These are phyloP conservation scores for Scolopax rusticola DNA, from an alignment of 2,797 vertebrate genomes.

Conservation along the genomic window DNA sequence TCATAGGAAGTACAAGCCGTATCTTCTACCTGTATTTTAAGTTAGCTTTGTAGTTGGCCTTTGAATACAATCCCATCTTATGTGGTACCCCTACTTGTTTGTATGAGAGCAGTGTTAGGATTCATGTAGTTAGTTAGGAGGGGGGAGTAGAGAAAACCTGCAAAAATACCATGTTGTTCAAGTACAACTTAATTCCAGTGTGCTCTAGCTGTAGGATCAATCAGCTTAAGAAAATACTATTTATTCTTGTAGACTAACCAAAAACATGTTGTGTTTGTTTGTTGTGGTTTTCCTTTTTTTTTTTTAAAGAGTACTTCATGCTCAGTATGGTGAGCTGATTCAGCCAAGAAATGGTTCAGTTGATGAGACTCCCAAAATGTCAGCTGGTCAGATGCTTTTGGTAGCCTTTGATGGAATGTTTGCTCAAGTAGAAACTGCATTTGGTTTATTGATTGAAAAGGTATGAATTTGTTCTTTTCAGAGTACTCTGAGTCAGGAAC, in stretches of 20 bases:
- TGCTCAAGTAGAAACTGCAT: constrained; percentile 96
- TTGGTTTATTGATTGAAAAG: constrained; percentile 95
- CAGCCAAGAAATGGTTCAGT: constrained; percentile 91
- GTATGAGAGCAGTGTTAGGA: not conserved
- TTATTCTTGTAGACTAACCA: not conserved
- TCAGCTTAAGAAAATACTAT: not conserved
- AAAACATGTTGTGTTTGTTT: not conserved
- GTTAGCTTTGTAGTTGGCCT: not conserved
- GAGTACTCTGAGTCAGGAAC: not conserved
- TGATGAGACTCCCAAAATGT: constrained; percentile 98
- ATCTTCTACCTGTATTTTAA: not conserved
- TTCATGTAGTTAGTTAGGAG: not conserved
- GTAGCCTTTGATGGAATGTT: constrained; percentile 99
- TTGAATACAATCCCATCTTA: not conserved
- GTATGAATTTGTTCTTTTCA: constrained; percentile 74
- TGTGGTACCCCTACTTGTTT: not conserved
- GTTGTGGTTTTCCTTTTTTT: not conserved
- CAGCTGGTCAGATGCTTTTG: constrained; percentile 96
- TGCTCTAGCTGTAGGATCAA: not conserved
- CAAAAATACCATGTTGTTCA: not conserved
- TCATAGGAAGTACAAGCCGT: not conserved
- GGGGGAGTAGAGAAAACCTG: not conserved
- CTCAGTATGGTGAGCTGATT: constrained; percentile 97
- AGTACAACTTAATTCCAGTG: not conserved
- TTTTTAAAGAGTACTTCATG: constrained; percentile 87